Base-by-base conservation (phyloP, 1,140 invertebrate genomes). In the Leptestheria dahalacensis region DNA sequence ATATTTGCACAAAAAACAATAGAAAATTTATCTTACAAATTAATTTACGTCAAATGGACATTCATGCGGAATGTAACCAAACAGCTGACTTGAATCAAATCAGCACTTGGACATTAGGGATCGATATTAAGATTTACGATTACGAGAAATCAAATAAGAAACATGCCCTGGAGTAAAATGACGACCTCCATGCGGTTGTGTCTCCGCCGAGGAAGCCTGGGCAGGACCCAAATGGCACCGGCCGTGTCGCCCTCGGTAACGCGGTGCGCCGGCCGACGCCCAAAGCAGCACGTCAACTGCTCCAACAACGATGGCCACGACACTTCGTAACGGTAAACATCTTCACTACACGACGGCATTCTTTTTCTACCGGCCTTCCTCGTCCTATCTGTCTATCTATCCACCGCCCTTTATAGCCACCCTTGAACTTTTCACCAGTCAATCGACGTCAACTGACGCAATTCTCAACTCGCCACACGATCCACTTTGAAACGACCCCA, bases 151-250 rank as follows among this genome's bases (percentile, higher is more conserved):
- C 9, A 53, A 53, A 53, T 9, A 24, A 2, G 6, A 12, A 15
- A 15, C 29, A 23, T 60, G 41, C 59, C 59, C 20, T 33, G 59
- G 15, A 53, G 21, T 6, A 60, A 25, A 9, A 56, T 56, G 4
- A 56, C 26, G 59, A 60, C 59, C 41, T 60, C 59, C 29, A 60
- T 54, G 33, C 33, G 33, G 33, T 58, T 51, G 48, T 18, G 41
- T 58, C 51, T 11, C n/a, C 33, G 6, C 33, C 6, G 33, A 6
- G 33, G 33, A 6, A 41, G 33, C 6, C 15, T 6, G 6, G 33
- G 33, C 33, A 41, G 33, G 33, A 15, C 6, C 33, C 33, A 41
- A 6, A 41, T 6, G 6, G 33, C 6, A 6, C 33, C 33, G 33
- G 33, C 6, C 33, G 15, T 6, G 33, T 41, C 15, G 33, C 6